These are phyloP conservation scores for Diacarnus erythraeanus DNA, from an alignment of 37 sponge, comb jelly and placozoan species.

Conservation along the genomic window DNA sequence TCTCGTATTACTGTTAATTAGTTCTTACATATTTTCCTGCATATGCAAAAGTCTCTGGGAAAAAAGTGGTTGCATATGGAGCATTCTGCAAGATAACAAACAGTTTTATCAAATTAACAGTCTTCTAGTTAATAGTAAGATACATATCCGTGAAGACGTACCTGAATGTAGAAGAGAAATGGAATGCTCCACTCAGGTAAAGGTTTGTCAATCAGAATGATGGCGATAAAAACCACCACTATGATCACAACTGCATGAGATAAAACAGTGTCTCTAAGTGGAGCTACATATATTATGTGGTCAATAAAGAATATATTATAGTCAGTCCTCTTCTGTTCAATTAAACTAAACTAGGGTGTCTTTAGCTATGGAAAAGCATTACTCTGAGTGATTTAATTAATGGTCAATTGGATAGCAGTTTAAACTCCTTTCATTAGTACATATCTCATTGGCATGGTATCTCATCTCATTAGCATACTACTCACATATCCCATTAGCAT, in stretches of 20 bases:
- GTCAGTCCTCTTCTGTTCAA: too few relatives aligned
- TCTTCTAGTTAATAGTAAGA: not conserved
- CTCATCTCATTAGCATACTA: too few relatives aligned
- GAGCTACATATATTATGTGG: not conserved
- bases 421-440: too few relatives aligned
- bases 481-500: too few relatives aligned
- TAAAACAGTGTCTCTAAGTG: not conserved
- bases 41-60: slow-evolving; percentile 44
- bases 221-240: not conserved
- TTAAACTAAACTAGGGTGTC: too few relatives aligned
- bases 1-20: too few relatives aligned
- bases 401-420: too few relatives aligned
- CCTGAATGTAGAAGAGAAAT: slow-evolving; percentile 67
- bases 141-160: not conserved
- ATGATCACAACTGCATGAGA: slow-evolving; percentile 18
- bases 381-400: too few relatives aligned
- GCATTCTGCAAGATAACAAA: slow-evolving; percentile 19
- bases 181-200: slow-evolving; percentile 42
- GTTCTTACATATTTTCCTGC: slow-evolving; percentile 54
- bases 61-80: slow-evolving; percentile 27
- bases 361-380: too few relatives aligned
- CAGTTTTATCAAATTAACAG: not conserved
- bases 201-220: slow-evolving; percentile 21
- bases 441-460: too few relatives aligned
- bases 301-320: not conserved